Evolutionary conservation across 2,113 vertebrate species (phyloP).

Genomic region (Sclerurus mexicanus): DNA sequence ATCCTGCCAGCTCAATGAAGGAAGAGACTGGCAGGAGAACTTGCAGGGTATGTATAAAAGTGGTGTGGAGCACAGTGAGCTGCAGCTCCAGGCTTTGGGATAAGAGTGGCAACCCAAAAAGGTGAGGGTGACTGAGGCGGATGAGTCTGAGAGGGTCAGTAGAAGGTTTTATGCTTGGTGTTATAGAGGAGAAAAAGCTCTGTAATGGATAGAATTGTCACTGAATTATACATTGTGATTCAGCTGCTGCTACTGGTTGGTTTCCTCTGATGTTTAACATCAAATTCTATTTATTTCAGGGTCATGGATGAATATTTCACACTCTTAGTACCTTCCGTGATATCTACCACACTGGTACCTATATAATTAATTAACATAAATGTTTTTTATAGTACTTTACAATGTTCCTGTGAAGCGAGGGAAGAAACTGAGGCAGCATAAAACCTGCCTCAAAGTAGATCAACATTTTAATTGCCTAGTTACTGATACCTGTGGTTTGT

Average conservation of each 20-base stretch:
- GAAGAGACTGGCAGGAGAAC: neutral
- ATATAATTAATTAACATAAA: neutral
- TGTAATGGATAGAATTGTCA: neutral
- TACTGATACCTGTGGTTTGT: neutral
- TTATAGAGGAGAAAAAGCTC: neutral
- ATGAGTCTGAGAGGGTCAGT: neutral
- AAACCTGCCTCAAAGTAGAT: neutral
- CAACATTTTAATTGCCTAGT: neutral
- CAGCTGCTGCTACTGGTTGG: neutral
- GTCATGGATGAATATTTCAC: neutral
- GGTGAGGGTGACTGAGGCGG: neutral
- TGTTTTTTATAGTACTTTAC: neutral
- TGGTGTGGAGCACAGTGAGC: neutral
- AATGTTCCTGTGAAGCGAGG: neutral
- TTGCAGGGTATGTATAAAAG: neutral
- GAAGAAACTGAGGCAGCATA: neutral
- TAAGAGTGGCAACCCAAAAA: neutral
- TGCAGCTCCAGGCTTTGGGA: neutral
- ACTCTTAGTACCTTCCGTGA: neutral
- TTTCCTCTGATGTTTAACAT: neutral
- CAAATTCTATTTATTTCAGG: neutral
- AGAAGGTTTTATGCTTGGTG: neutral
- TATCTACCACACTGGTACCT: neutral
- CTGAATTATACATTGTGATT: neutral
- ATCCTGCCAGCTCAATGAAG: neutral